Evolutionary conservation across 2,888 invertebrate genomes (phyloP).

Genomic region (Leptarthrus brevirostris): DNA sequence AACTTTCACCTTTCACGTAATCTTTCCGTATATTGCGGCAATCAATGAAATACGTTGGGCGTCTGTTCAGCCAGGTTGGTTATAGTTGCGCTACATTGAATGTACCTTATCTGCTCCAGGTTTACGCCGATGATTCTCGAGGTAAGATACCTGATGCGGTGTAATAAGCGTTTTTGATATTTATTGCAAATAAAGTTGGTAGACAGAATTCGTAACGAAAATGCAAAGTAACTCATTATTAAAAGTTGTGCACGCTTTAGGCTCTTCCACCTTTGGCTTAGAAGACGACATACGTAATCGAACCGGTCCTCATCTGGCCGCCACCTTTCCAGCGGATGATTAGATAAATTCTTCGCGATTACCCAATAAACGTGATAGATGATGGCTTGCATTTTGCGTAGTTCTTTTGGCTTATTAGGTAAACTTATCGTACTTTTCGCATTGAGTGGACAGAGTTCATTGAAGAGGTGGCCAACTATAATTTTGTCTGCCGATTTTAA

Average conservation of each 20-base stretch:
- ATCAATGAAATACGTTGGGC: constrained; percentile 53
- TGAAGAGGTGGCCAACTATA: no score
- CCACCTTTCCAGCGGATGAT: constrained; percentile 47
- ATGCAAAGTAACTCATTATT: constrained; percentile 25
- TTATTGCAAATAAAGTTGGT: constrained; percentile 28
- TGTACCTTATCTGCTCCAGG: neutral
- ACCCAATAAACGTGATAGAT: constrained; percentile 53
- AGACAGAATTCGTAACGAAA: neutral
- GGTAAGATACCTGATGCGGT: neutral
- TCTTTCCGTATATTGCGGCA: constrained; percentile 58
- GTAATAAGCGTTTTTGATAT: neutral
- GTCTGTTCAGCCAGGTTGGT: constrained; percentile 26
- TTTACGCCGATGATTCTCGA: neutral
- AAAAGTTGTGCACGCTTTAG: constrained; percentile 37
- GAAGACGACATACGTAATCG: constrained; percentile 37
- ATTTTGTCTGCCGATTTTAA: no score
- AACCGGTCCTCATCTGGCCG: constrained; percentile 47
- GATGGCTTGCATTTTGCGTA: constrained; percentile 32
- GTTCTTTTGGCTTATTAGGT: neutral
- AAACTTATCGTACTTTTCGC: no score
- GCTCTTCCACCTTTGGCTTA: constrained; percentile 9
- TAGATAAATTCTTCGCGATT: constrained; percentile 49
- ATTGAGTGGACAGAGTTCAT: no score
- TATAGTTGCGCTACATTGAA: neutral
- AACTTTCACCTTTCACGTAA: constrained; percentile 67